Base-by-base conservation (phyloP, 1,140 invertebrate species). In the Calliphora vicina region DNA sequence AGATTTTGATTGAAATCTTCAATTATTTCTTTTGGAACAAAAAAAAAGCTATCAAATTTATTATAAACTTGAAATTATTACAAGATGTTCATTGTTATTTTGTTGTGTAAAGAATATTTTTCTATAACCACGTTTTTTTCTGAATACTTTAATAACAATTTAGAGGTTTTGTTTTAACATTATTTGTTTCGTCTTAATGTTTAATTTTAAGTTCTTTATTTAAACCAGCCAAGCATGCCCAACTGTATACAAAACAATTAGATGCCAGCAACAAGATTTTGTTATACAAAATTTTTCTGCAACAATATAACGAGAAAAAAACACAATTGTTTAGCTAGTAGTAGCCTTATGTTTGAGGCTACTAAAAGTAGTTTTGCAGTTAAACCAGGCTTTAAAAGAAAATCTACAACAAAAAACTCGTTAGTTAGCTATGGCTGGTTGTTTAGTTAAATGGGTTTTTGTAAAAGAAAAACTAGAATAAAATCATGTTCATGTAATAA, bases 401-500 rank as follows among this genome's bases (percentile, higher is more conserved):
- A 17, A n/a, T 57, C 15, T 35, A 50, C 8, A 50, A 50, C 3
- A 6, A 50, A 50, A 50, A 50, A 23, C 23, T 67, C 2, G 61
- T 23, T 67, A 20, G 61, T 57, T 57, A 57, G 50, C n/a, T 57
- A n/a, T 57, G 50, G 15, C n/a, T 17, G 15, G 50, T 4, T 57
- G 50, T 15, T 1, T 57, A 6, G 50, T 57, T 57, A n/a, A n/a
- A n/a, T n/a, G n/a, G 45, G 35, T 23, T 67, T n/a, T n/a, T n/a
- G n/a, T 67, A 67, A 67, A 57, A 67, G 61, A 67, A 23, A 67
- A 67, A 67, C 61, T 67, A 67, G 61, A 67, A 67, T 67, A 25
- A 67, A 67, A 67, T 67, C 61, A 67, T 67, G 61, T 67, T 67
- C 61, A 67, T 67, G 61, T 67, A 67, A 67, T 23, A 57, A 67